phyloP scores from a whole-genome alignment of 2,797 vertebrate genomes.

The Tympanoctomys barrerae region DNA sequence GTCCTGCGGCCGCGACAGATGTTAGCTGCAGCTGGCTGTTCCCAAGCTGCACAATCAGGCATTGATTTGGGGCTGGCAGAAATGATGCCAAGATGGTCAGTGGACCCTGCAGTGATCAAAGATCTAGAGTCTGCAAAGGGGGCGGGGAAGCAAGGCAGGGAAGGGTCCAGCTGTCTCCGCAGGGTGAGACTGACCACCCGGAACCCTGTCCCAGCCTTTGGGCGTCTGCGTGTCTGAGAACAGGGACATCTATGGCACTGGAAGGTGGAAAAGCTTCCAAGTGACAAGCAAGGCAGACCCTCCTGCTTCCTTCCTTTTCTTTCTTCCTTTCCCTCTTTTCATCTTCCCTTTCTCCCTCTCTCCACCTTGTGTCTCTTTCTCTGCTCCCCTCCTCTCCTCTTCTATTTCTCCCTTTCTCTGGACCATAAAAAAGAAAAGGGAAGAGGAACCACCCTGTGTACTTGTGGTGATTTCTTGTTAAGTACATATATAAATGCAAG shows the following conservation, averaged over 20 bases:
- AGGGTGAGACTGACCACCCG: neutral
- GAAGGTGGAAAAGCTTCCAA: neutral
- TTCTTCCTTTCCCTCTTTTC: neutral
- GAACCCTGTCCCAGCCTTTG: too few relatives aligned
- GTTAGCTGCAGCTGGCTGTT: slow-evolving; percentile 47
- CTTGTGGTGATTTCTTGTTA: slow-evolving; percentile 81
- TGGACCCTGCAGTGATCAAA: neutral
- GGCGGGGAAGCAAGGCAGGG: slow-evolving; percentile 7
- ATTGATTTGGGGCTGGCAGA: slow-evolving; percentile 62
- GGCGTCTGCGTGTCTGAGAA: neutral
- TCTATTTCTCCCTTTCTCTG: slow-evolving; percentile 68
- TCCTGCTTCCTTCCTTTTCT: neutral
- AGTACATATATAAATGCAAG: slow-evolving; percentile 77
- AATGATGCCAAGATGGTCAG: slow-evolving; percentile 31
- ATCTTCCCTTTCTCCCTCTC: neutral
- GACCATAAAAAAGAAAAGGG: slow-evolving; percentile 73
- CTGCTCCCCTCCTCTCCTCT: neutral
- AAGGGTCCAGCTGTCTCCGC: neutral
- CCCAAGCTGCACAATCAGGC: slow-evolving; percentile 33
- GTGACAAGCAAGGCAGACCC: neutral
- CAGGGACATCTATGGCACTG: too few relatives aligned
- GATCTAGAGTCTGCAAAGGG: slow-evolving; percentile 32
- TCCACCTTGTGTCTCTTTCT: neutral
- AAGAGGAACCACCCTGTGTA: slow-evolving; percentile 79
- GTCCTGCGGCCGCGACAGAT: neutral